Evolutionary conservation across 2,888 invertebrate genomes (phyloP).

Genomic region (Cantharis rufa): DNA sequence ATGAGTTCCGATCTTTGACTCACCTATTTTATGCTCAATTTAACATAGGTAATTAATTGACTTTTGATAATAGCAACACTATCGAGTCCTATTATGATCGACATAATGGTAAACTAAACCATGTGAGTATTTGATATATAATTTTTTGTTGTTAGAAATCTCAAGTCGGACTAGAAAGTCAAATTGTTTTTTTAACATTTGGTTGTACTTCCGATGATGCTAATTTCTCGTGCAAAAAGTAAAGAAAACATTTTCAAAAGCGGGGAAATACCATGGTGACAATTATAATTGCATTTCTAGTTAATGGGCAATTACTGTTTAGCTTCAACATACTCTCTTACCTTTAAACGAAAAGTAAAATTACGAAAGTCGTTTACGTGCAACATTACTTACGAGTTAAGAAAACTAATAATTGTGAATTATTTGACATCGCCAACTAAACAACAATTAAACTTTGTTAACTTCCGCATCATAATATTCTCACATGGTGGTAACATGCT

Average conservation of each 20-base stretch:
- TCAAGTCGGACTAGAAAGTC: background rate
- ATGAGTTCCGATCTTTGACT: slow-evolving; percentile 5
- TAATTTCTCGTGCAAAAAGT: background rate
- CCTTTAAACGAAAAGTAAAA: background rate
- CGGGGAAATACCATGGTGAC: background rate
- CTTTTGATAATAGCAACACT: slow-evolving; percentile 9
- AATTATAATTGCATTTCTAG: background rate
- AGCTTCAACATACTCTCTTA: background rate
- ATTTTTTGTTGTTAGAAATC: background rate
- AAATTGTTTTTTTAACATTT: background rate
- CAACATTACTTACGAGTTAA: background rate
- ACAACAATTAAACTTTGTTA: background rate
- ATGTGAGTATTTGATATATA: background rate
- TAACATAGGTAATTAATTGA: slow-evolving; percentile 4
- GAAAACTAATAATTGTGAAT: background rate
- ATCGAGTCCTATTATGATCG: background rate
- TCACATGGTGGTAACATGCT: slow-evolving; percentile 1
- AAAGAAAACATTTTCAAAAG: background rate
- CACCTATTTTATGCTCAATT: slow-evolving; percentile 9
- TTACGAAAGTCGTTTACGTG: background rate
- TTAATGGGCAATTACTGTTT: background rate
- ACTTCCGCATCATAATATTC: slow-evolving; percentile 10
- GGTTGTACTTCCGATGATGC: background rate
- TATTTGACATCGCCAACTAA: background rate
- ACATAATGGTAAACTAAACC: background rate